phyloP scores from a whole-genome alignment of 2,113 vertebrate genomes.

The Mystacornis crossleyi region DNA sequence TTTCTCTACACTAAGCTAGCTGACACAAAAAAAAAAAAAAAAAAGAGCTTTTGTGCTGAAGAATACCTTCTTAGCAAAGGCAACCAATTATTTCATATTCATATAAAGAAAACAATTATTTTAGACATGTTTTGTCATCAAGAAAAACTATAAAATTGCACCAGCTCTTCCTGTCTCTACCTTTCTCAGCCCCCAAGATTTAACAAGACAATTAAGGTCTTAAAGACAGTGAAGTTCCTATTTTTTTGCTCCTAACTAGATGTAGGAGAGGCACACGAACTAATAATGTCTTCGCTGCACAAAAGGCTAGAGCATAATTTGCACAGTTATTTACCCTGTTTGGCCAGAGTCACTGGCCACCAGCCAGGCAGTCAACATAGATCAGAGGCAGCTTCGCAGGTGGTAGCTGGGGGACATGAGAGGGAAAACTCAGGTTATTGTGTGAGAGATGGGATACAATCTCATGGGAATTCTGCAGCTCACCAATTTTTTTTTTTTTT shows the following conservation, averaged over 20 bases:
- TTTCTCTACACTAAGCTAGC: not conserved
- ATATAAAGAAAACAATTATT: not conserved
- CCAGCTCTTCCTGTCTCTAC: not conserved
- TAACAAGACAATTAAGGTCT: not conserved
- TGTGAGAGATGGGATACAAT: not conserved
- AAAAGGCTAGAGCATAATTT: not conserved
- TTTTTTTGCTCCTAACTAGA: not conserved
- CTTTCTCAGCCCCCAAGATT: not conserved
- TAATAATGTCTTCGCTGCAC: not conserved
- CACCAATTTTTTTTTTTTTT: not conserved
- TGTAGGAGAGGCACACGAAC: not conserved
- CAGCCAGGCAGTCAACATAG: not conserved
- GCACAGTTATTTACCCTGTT: not conserved
- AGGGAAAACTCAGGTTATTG: not conserved
- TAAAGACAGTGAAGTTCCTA: not conserved
- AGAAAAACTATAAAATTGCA: not conserved
- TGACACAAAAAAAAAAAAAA: not conserved
- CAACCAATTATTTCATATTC: not conserved
- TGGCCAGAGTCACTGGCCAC: not conserved
- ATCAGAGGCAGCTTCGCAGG: not conserved
- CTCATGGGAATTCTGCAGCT: not conserved
- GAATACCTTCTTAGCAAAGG: not conserved
- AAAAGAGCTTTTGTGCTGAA: not conserved
- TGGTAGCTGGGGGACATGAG: slow-evolving; percentile 5
- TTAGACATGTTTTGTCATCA: not conserved